These are phyloP conservation scores for Ptilorrhoa leucosticta DNA, from an alignment of 2,113 vertebrate genomes.

Conservation along the genomic window DNA sequence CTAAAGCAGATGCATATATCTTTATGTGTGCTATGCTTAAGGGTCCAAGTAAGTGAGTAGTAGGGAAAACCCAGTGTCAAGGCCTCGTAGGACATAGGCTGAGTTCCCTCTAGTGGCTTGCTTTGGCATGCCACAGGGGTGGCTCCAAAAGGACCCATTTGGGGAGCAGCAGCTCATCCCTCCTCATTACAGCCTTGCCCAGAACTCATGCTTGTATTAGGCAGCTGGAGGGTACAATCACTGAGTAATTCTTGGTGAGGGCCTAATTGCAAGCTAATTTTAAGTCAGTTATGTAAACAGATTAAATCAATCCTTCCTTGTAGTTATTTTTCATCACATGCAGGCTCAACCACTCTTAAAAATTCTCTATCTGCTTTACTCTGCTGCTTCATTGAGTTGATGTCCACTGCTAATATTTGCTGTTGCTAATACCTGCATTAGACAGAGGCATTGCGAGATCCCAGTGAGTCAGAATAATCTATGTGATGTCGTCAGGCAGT, in stretches of 20 bases:
- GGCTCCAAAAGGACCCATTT: accelerated
- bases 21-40: not conserved
- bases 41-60: not conserved
- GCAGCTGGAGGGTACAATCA: not conserved
- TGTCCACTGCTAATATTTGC: not conserved
- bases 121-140: not conserved
- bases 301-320: not conserved
- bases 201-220: not conserved
- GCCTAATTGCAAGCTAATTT: slow-evolving; percentile 27
- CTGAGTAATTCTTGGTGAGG: not conserved
- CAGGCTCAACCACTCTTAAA: not conserved
- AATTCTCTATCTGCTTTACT: not conserved
- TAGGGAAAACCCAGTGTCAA: not conserved
- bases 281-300: slow-evolving; percentile 29
- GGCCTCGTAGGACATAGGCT: accelerated
- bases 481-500: not conserved
- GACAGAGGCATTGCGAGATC: not conserved
- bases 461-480: not conserved
- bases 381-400: not conserved
- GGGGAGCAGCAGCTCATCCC: not conserved
- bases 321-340: not conserved
- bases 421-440: not conserved
- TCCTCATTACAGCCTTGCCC: not conserved
- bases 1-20: accelerated
- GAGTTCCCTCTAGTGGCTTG: not conserved